Percentiles rank a stretch among this genome's conserved stretches.
phyloP scores from a whole-genome alignment of 2,113 vertebrate genomes.

The Amazona vittata region DNA sequence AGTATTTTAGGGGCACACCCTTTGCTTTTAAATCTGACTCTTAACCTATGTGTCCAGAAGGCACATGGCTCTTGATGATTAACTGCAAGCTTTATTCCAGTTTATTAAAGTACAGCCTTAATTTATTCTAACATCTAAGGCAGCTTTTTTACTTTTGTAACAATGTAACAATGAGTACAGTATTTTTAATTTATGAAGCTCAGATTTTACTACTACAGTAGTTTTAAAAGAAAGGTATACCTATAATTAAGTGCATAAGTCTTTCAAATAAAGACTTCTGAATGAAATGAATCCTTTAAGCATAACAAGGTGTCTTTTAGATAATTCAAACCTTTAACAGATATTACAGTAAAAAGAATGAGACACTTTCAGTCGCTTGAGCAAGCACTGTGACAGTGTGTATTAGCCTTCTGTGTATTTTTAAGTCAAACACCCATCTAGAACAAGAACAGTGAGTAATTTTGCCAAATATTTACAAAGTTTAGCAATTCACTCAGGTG shows the following conservation, averaged over 20 bases:
- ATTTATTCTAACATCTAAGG: constrained; percentile 37
- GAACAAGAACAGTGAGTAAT: neutral
- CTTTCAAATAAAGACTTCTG: constrained; percentile 26
- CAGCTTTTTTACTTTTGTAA: neutral
- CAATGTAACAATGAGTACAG: neutral
- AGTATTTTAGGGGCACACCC: neutral
- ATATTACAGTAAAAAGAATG: neutral
- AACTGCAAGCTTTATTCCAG: constrained; percentile 37
- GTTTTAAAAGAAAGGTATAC: constrained; percentile 30
- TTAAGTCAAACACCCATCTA: neutral
- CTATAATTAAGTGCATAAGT: constrained; percentile 30
- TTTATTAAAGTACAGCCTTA: constrained; percentile 42
- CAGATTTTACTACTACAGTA: constrained; percentile 34
- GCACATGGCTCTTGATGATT: neutral
- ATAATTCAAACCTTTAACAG: constrained; percentile 2
- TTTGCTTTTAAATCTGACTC: constrained; percentile 25
- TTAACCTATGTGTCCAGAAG: constrained; percentile 23
- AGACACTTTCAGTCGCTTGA: neutral
- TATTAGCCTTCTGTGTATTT: neutral
- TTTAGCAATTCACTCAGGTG: neutral
- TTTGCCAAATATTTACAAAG: neutral
- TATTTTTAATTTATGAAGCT: constrained; percentile 37
- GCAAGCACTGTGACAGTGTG: neutral
- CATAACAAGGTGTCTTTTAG: neutral
- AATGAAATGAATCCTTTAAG: neutral